Evolutionary conservation across 2,113 vertebrate genomes (phyloP).

Genomic region (Oryzias woworae): DNA sequence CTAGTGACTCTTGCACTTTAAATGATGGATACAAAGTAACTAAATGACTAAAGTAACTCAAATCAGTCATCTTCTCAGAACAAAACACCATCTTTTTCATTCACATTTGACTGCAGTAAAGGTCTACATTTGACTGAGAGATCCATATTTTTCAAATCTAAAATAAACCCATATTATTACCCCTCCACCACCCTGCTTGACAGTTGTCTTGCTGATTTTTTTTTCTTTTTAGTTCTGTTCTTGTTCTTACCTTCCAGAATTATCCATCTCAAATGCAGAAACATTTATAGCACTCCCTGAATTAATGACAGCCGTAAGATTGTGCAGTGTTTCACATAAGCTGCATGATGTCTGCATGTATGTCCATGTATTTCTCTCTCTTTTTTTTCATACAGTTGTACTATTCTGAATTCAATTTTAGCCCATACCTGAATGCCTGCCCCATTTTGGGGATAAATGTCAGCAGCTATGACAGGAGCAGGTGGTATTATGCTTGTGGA

Average conservation of each 20-base stretch:
- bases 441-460: conserved; percentile 29
- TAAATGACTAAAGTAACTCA: no score
- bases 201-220: not conserved
- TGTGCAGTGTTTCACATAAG: not conserved
- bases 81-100: no score
- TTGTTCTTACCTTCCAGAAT: not conserved
- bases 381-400: conserved; percentile 3
- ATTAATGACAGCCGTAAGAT: not conserved
- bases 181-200: no score
- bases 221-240: not conserved
- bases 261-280: conserved; percentile 4
- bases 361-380: not conserved
- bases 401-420: conserved; percentile 51
- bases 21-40: no score
- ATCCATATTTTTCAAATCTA: no score
- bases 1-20: no score
- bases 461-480: conserved; percentile 41
- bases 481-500: conserved; percentile 57
- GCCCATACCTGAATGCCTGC: conserved; percentile 4
- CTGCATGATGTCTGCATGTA: conserved; percentile 9
- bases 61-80: no score
- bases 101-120: no score
- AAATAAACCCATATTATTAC: no score
- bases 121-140: no score
- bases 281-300: not conserved